A percentile compares a stretch with the other conserved stretches of the same genome.
Evolutionary conservation across 2,888 invertebrate species (phyloP).

Genomic region (Epistrophe eligans): DNA sequence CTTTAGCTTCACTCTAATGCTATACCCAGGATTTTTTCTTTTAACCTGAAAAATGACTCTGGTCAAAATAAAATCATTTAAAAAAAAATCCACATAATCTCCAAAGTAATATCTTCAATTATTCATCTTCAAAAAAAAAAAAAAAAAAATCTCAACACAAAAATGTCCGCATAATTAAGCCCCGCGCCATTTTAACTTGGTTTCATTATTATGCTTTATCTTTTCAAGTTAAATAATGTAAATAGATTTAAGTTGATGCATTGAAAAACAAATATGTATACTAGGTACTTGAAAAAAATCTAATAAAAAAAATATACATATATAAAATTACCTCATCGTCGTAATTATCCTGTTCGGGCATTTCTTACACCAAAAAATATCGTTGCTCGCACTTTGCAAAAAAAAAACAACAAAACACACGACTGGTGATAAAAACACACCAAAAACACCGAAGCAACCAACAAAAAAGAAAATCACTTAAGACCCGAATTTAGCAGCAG

Average conservation of each 20-base stretch:
- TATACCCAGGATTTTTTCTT: background rate
- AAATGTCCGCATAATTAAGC: constrained; percentile 32
- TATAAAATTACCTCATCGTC: constrained; percentile 83
- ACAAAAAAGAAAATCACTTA: constrained; percentile 60
- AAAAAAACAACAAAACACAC: constrained; percentile 3
- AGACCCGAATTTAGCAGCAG: constrained; percentile 49
- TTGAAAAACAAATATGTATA: background rate
- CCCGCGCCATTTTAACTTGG: constrained; percentile 1
- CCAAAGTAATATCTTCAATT: constrained; percentile 9
- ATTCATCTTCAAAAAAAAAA: constrained; percentile 3
- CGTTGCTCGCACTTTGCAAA: constrained; percentile 49
- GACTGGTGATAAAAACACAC: background rate
- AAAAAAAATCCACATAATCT: constrained; percentile 5
- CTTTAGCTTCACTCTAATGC: background rate
- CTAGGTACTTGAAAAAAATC: background rate
- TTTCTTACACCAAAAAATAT: constrained; percentile 78
- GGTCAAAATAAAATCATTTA: background rate
- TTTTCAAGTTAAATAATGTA: constrained; percentile 13
- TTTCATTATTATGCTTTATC: constrained; percentile 17
- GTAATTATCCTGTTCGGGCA: constrained; percentile 84
- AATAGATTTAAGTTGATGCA: constrained; percentile 23
- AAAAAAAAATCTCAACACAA: constrained; percentile 9
- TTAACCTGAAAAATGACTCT: background rate
- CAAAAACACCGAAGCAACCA: constrained; percentile 8
- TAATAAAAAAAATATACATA: background rate